Percentiles rank a stretch among this genome's conserved stretches.
Conservation (phyloP, 2,797 vertebrate genomes). For the Rhodeus uyekii region DNA sequence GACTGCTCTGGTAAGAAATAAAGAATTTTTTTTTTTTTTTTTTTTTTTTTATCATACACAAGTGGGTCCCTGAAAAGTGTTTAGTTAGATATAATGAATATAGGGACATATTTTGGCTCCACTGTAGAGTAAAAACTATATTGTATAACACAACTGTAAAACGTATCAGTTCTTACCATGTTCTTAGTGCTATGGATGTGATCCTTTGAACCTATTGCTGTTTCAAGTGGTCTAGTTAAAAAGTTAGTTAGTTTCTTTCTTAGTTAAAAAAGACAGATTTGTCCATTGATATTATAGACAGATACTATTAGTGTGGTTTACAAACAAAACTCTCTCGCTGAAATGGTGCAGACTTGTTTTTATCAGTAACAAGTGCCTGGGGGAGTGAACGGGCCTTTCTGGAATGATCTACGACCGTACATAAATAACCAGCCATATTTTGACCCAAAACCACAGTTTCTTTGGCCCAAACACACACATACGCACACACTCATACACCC, state of each 20-base stretch:
- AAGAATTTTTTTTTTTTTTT: neutral
- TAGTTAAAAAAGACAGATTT: neutral
- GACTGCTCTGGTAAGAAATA: constrained; percentile 57
- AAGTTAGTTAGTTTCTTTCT: too few relatives aligned
- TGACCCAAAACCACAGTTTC: constrained; percentile 27
- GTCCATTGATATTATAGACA: too few relatives aligned
- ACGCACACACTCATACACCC: constrained; percentile 63
- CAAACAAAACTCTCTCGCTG: neutral
- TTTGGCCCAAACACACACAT: constrained; percentile 24
- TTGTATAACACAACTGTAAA: neutral
- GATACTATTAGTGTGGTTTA: constrained; percentile 8
- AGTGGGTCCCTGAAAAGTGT: neutral
- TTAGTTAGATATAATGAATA: neutral
- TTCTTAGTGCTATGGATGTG: neutral
- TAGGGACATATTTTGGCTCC: neutral
- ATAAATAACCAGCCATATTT: constrained; percentile 41
- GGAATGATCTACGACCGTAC: constrained; percentile 48
- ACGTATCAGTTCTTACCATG: constrained; percentile 29
- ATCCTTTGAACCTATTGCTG: neutral
- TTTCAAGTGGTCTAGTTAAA: too few relatives aligned
- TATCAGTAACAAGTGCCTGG: constrained; percentile 36
- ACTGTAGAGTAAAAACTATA: neutral
- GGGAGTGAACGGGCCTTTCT: constrained; percentile 29
- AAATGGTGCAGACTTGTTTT: constrained; percentile 22
- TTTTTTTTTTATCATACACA: neutral